Conservation (phyloP, 2,888 invertebrate genomes). For the Tachystola acroxantha region DNA sequence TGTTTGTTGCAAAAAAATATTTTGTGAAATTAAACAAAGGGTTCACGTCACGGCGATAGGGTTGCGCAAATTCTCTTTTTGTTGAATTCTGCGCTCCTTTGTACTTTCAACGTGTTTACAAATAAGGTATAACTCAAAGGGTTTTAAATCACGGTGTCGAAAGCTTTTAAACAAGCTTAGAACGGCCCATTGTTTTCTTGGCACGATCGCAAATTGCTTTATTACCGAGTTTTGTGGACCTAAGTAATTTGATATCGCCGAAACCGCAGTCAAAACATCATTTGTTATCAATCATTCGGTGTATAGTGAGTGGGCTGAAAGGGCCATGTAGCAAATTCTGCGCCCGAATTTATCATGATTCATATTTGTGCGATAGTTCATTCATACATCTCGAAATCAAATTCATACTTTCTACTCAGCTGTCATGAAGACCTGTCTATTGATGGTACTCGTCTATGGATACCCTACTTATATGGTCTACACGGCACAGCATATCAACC, state of each 20-base stretch:
- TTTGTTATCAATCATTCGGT: constrained; percentile 54
- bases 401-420: too few species aligned
- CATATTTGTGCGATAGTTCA: too few species aligned
- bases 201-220: constrained; percentile 73
- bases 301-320: constrained; percentile 11
- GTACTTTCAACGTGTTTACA: constrained; percentile 68
- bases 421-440: too few species aligned
- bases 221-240: constrained; percentile 60
- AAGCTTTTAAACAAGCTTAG: constrained; percentile 75
- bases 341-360: too few species aligned
- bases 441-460: too few species aligned
- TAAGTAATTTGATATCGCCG: constrained; percentile 66
- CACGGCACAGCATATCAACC: too few species aligned
- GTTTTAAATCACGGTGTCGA: constrained; percentile 76
- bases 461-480: too few species aligned
- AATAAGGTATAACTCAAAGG: constrained; percentile 73
- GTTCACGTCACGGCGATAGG: constrained; percentile 64
- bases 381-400: too few species aligned
- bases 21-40: constrained; percentile 43
- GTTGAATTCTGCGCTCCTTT: constrained; percentile 61
- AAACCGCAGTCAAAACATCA: constrained; percentile 70
- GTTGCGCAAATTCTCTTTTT: constrained; percentile 67
- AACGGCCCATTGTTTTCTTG: constrained; percentile 72
- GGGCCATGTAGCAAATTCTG: too few species aligned
- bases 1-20: constrained; percentile 30